phyloP scores from a whole-genome alignment of 2,888 invertebrate species.

The Stenodera caucasica region DNA sequence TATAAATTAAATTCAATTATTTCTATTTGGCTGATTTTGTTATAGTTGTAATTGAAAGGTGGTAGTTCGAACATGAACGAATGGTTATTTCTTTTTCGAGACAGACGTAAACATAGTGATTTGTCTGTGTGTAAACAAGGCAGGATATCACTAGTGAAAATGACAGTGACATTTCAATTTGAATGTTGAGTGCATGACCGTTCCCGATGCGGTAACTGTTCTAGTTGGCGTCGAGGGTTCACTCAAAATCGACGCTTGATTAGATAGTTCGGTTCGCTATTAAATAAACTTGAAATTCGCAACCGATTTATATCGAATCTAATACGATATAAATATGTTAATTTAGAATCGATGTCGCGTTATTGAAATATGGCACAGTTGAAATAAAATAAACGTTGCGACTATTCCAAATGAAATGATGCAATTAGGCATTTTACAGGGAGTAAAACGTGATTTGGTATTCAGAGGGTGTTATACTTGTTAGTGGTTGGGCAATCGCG shows the following conservation, averaged over 20 bases:
- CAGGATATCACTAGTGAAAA: conserved; percentile 46
- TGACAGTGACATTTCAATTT: conserved; percentile 56
- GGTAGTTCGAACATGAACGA: background rate
- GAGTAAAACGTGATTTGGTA: conserved; percentile 51
- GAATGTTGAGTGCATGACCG: conserved; percentile 45
- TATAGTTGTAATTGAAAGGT: background rate
- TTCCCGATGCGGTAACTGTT: conserved; percentile 42
- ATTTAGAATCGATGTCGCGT: conserved; percentile 14
- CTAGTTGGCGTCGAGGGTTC: conserved; percentile 39
- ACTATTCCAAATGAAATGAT: conserved; percentile 47
- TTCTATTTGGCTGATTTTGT: background rate
- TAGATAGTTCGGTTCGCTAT: conserved; percentile 36
- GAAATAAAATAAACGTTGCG: conserved; percentile 27
- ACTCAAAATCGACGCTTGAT: conserved; percentile 35
- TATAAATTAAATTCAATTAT: too few relatives aligned
- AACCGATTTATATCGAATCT: conserved; percentile 14
- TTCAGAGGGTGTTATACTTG: conserved; percentile 52
- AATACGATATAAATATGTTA: too few relatives aligned
- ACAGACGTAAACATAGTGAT: conserved; percentile 46
- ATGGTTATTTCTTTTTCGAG: conserved; percentile 32
- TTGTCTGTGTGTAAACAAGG: conserved; percentile 41
- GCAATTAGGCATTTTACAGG: conserved; percentile 53
- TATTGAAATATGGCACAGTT: conserved; percentile 27
- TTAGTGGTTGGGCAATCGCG: conserved; percentile 47
- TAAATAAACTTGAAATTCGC: conserved; percentile 31